phyloP scores from a whole-genome alignment of 1,140 invertebrate genomes.

The Paraescarpia echinospica region DNA sequence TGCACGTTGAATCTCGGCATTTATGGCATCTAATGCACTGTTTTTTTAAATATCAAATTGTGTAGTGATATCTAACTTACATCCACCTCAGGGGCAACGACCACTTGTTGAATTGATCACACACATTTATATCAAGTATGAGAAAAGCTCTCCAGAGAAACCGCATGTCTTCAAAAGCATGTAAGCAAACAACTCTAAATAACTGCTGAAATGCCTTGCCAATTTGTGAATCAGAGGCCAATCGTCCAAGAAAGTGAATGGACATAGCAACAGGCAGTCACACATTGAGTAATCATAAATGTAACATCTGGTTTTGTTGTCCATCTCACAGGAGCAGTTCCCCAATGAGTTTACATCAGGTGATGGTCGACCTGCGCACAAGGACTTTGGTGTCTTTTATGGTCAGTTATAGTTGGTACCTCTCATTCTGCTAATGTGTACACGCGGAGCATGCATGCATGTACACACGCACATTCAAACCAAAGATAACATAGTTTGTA shows the following conservation, averaged over 20 bases:
- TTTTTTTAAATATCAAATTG: no score
- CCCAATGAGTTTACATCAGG: conserved; percentile 93
- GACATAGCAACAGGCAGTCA: no score
- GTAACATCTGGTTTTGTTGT: conserved; percentile 8
- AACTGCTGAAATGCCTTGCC: no score
- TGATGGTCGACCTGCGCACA: conserved; percentile 87
- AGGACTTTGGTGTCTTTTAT: conserved; percentile 96
- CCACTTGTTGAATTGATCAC: no score
- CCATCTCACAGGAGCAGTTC: conserved; percentile 70
- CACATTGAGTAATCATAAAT: no score
- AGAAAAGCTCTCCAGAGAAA: no score
- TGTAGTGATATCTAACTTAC: no score
- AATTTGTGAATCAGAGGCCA: background rate
- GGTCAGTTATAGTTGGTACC: conserved; percentile 56
- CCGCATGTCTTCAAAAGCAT: no score
- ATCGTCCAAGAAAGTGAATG: background rate
- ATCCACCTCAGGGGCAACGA: no score
- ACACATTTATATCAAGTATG: no score
- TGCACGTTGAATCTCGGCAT: background rate
- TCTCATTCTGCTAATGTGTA: background rate
- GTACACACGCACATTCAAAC: no score
- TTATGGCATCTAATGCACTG: background rate
- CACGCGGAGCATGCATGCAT: background rate
- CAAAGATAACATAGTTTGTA: background rate
- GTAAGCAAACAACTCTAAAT: no score